phyloP scores from a whole-genome alignment of 2,797 vertebrate species.

The Mus spretus region DNA sequence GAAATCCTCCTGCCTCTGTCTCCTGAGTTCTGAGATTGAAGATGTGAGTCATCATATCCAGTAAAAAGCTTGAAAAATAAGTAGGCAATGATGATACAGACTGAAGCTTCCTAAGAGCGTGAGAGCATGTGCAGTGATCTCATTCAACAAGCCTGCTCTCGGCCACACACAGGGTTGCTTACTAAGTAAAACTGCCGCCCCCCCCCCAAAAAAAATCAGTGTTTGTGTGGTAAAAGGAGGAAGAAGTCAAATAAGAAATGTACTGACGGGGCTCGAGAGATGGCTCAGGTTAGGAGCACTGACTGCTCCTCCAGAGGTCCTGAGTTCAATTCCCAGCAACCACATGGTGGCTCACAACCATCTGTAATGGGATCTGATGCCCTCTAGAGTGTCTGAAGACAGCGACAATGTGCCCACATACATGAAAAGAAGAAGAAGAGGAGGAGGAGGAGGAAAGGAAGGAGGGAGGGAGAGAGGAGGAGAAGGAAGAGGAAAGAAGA shows the following conservation, averaged over 20 bases:
- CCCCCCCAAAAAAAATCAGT: background rate
- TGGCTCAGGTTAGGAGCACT: no score
- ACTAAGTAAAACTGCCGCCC: background rate
- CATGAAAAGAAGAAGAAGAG: no score
- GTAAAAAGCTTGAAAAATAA: background rate
- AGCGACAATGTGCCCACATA: no score
- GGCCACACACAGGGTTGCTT: background rate
- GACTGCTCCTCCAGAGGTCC: no score
- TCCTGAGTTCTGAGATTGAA: background rate
- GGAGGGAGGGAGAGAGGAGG: no score
- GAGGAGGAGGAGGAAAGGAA: no score
- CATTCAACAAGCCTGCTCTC: background rate
- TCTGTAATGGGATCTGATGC: no score
- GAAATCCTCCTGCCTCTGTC: background rate
- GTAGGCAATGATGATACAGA: background rate
- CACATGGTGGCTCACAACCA: no score
- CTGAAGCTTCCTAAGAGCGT: background rate
- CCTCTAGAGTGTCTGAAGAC: no score
- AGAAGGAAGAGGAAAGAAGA: no score
- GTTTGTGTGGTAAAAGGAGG: background rate
- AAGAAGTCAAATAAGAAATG: background rate
- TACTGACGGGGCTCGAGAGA: no score
- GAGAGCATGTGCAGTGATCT: background rate
- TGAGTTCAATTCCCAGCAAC: no score
- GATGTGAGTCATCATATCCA: background rate